These are phyloP conservation scores for Koerneria pararmatus DNA, from an alignment of 2,888 invertebrate genomes.

Conservation along the genomic window DNA sequence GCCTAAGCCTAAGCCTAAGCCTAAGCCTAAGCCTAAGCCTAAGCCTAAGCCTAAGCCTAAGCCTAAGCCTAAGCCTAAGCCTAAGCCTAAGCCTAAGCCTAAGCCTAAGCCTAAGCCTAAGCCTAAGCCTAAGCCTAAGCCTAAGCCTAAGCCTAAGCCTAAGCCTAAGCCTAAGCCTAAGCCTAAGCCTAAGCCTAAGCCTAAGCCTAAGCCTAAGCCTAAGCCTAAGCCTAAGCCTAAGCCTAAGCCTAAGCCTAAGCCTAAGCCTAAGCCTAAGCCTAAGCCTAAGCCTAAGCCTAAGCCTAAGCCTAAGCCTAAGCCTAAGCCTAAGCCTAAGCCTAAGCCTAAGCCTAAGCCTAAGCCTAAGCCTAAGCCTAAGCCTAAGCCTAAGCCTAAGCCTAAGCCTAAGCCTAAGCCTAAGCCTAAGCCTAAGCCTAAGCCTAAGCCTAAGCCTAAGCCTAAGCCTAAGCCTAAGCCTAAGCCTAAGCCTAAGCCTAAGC, in stretches of 20 bases:
- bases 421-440: slow-evolving; percentile 6
- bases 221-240: slow-evolving; percentile 25
- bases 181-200: slow-evolving; percentile 23
- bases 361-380: slow-evolving; percentile 6
- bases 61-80: slow-evolving; percentile 29
- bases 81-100: slow-evolving; percentile 25
- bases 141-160: slow-evolving; percentile 24
- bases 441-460: slow-evolving; percentile 6
- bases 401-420: slow-evolving; percentile 6
- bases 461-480: slow-evolving; percentile 6
- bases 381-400: slow-evolving; percentile 6
- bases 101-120: slow-evolving; percentile 25
- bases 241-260: slow-evolving; percentile 26
- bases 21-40: slow-evolving; percentile 23
- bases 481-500: slow-evolving; percentile 6
- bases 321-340: slow-evolving; percentile 6
- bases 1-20: slow-evolving; percentile 26
- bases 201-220: slow-evolving; percentile 25
- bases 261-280: slow-evolving; percentile 14
- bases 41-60: slow-evolving; percentile 28
- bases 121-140: slow-evolving; percentile 25
- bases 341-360: slow-evolving; percentile 6
- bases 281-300: slow-evolving; percentile 6
- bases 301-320: slow-evolving; percentile 6
- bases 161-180: slow-evolving; percentile 26